These are phyloP conservation scores for Selenia dentaria DNA, from an alignment of 2,888 invertebrate genomes.

Conservation along the genomic window DNA sequence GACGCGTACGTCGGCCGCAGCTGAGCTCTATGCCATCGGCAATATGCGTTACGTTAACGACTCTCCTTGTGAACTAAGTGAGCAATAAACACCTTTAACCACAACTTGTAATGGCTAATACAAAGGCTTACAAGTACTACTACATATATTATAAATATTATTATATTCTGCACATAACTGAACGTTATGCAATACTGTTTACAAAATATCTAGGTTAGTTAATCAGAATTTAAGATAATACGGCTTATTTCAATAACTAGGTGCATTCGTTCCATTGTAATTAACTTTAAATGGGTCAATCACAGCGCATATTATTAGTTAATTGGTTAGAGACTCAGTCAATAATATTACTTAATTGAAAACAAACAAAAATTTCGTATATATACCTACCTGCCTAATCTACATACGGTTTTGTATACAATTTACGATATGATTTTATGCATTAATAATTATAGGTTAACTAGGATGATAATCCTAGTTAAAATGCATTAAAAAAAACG, in stretches of 20 bases:
- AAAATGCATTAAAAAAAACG: too few relatives aligned
- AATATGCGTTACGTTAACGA: constrained; percentile 46
- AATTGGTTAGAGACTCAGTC: neutral
- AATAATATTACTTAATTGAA: neutral
- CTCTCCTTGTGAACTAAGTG: constrained; percentile 18
- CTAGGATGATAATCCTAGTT: too few relatives aligned
- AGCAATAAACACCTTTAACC: constrained; percentile 34
- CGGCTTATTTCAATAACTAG: too few relatives aligned
- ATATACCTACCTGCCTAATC: too few relatives aligned
- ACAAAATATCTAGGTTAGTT: constrained; percentile 20
- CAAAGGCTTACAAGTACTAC: too few relatives aligned
- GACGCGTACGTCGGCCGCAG: constrained; percentile 16
- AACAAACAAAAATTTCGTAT: neutral
- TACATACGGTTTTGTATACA: too few relatives aligned
- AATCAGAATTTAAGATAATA: too few relatives aligned
- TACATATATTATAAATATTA: too few relatives aligned
- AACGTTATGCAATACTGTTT: constrained; percentile 1
- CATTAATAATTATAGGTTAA: too few relatives aligned
- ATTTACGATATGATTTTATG: too few relatives aligned
- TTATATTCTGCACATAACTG: neutral
- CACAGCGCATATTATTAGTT: neutral
- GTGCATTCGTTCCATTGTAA: constrained; percentile 9
- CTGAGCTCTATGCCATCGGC: constrained; percentile 5
- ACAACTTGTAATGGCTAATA: neutral
- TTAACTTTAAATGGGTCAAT: constrained; percentile 15